These are phyloP conservation scores for Aleiodes alternator DNA, from an alignment of 2,888 invertebrate species.

Conservation along the genomic window DNA sequence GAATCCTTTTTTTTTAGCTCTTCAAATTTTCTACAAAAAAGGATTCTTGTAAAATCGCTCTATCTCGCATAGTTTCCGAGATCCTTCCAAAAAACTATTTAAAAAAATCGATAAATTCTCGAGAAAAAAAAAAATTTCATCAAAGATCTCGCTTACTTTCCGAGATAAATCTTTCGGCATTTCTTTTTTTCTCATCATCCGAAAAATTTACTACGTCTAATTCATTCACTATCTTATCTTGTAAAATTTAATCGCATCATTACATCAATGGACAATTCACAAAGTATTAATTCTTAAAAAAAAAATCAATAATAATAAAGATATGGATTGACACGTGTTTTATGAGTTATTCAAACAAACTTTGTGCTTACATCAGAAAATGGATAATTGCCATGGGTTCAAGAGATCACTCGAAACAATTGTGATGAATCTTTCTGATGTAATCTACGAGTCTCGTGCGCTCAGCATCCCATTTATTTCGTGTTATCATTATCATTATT, in stretches of 20 bases:
- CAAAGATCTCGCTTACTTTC: too few relatives aligned
- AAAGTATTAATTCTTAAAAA: not conserved
- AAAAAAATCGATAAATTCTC: too few relatives aligned
- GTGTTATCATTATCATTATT: not conserved
- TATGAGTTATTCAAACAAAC: conserved; percentile 1
- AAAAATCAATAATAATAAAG: not conserved
- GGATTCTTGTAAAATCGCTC: too few relatives aligned
- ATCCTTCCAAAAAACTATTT: too few relatives aligned
- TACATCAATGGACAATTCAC: too few relatives aligned
- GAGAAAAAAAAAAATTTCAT: too few relatives aligned
- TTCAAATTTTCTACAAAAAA: too few relatives aligned
- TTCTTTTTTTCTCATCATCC: too few relatives aligned
- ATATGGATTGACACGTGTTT: not conserved
- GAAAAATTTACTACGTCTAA: not conserved
- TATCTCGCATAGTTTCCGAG: too few relatives aligned
- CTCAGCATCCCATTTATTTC: conserved; percentile 8
- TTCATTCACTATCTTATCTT: not conserved
- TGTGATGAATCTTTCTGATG: conserved; percentile 18
- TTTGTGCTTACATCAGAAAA: conserved; percentile 28
- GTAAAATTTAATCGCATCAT: not conserved
- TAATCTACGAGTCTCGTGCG: conserved; percentile 1
- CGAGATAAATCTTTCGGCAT: too few relatives aligned
- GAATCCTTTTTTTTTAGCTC: too few relatives aligned
- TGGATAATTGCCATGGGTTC: conserved; percentile 5
- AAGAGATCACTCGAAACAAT: conserved; percentile 20